Conservation (phyloP, 1,140 invertebrate species). For the Centruroides sculpturatus region DNA sequence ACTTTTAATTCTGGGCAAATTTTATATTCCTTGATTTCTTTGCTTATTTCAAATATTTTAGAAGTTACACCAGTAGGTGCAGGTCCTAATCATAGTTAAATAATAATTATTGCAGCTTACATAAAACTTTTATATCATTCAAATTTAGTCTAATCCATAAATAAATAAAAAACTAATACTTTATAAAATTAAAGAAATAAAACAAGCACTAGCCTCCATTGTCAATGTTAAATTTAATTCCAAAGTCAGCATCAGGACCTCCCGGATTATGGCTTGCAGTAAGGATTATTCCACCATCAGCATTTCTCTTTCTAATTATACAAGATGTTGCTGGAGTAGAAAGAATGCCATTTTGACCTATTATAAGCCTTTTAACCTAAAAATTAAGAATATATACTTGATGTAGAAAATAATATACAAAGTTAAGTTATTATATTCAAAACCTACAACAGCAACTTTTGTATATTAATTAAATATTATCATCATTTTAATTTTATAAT, state of each 20-base stretch:
- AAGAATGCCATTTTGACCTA: conserved; percentile 86
- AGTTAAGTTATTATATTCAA: no score
- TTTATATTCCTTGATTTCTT: conserved; percentile 59
- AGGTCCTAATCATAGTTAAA: conserved; percentile 41
- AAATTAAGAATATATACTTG: conserved; percentile 15
- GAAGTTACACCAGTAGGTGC: conserved; percentile 84
- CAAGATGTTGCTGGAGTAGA: conserved; percentile 93
- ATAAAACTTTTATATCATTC: neutral
- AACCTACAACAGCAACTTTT: no score
- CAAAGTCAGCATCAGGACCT: conserved; percentile 92
- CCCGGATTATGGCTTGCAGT: conserved; percentile 99
- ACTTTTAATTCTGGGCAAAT: conserved; percentile 58
- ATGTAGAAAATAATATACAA: no score
- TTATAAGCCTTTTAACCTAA: conserved; percentile 65
- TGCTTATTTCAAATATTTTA: conserved; percentile 70
- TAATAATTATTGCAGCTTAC: no score
- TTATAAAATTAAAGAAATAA: neutral
- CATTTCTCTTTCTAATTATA: conserved; percentile 76
- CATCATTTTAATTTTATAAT: no score
- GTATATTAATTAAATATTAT: no score
- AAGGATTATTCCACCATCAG: conserved; percentile 83
- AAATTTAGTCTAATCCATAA: neutral
- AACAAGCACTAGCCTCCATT: conserved; percentile 56
- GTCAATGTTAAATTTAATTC: conserved; percentile 93
- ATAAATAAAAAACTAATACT: neutral